Base-by-base conservation (phyloP, 2,113 vertebrate genomes). In the Macquaria ambigua region DNA sequence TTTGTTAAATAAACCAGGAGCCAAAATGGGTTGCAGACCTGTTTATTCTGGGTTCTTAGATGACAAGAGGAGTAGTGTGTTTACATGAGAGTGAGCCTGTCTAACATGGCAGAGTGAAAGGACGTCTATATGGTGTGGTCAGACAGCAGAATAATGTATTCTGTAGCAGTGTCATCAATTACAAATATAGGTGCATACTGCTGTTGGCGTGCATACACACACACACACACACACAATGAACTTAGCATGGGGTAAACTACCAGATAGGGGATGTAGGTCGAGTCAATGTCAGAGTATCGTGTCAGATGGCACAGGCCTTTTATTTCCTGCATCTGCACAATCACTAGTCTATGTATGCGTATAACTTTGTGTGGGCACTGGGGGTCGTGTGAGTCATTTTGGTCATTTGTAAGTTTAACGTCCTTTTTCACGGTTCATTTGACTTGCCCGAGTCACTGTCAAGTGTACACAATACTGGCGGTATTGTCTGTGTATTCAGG, bases 191-290 rank as follows among this genome's bases (percentile, higher is more conserved):
- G 59, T 16, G 15, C 74, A 58, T 7, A 20, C 21, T 53, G 34
- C 62, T 31, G 37, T 34, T 56, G 70, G 53, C 34, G 10, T 71
- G 53, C n/a, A n/a, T 48, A 2, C 55, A 11, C 39, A 70, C 9
- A 15, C 39, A 61, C 63, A 48, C 4, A 41, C 34, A 52, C 37
- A 72, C 12, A 63, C n/a, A 74, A 14, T 59, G n/a, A 80, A 67
- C 69, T 20, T 66, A 69, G 79, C 79, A 80, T 76, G 59, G 73
- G 84, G 67, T 79, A 71, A 86, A 83, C 75, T 70, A 50, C 82
- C 68, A 71, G 73, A 91, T 80, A 73, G 72, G 80, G 78, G 85
- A 90, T 87, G 80, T 78, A 85, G 82, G 85, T 88, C 63, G 39
- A 78, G 70, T 89, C 87, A 93, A 91, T 90, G 77, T 88, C 80